Evolutionary conservation across 2,888 invertebrate genomes (phyloP).

Genomic region (Chrysotoxum bicinctum): DNA sequence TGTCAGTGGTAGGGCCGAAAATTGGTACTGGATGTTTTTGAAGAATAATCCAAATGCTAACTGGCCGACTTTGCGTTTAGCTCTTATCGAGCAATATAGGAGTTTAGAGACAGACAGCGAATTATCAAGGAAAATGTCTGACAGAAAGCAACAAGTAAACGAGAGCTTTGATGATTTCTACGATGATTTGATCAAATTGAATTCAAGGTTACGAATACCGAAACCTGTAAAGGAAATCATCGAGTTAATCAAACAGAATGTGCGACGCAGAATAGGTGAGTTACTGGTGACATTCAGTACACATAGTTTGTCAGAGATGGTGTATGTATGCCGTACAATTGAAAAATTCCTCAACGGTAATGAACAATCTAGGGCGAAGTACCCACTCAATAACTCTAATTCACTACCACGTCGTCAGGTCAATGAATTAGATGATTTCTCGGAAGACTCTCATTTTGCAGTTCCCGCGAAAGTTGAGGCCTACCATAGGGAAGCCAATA

Average conservation of each 20-base stretch:
- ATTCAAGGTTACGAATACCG: background rate
- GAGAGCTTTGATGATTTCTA: too few relatives aligned
- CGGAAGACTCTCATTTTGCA: too few relatives aligned
- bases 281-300: too few relatives aligned
- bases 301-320: background rate
- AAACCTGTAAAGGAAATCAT: too few relatives aligned
- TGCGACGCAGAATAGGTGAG: too few relatives aligned
- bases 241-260: too few relatives aligned
- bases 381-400: background rate
- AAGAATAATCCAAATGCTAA: background rate
- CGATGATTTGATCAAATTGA: background rate
- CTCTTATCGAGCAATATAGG: conserved; percentile 7
- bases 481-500: too few relatives aligned
- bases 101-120: conserved; percentile 3
- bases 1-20: too few relatives aligned
- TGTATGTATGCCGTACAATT: background rate
- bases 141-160: background rate
- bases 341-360: background rate
- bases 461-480: too few relatives aligned
- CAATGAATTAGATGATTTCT: too few relatives aligned
- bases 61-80: background rate
- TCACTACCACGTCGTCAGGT: background rate
- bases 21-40: too few relatives aligned
- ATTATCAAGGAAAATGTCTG: background rate
- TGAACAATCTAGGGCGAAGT: background rate